Evolutionary conservation across 2,797 vertebrate genomes (phyloP).

Genomic region (Serranus cabrilla): DNA sequence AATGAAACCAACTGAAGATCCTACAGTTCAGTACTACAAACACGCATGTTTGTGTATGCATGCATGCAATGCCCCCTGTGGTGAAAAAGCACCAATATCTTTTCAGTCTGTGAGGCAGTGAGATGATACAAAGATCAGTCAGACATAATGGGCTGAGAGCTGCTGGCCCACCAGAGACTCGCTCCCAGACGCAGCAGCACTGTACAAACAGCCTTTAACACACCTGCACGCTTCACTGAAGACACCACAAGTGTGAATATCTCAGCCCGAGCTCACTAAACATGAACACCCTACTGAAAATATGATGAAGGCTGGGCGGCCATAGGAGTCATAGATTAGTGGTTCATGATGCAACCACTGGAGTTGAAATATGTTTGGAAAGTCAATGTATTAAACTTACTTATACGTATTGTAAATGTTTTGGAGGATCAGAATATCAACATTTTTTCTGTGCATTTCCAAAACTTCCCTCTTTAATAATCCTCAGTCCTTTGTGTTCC

Average conservation of each 20-base stretch:
- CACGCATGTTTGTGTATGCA: neutral
- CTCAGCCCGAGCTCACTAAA: conserved; percentile 65
- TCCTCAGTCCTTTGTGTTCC: neutral
- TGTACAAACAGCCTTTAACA: conserved; percentile 67
- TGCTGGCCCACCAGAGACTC: conserved; percentile 58
- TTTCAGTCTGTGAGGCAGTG: conserved; percentile 45
- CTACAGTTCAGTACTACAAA: neutral
- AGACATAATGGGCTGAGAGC: conserved; percentile 58
- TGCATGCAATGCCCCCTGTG: conserved; percentile 18
- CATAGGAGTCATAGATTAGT: neutral
- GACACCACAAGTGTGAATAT: conserved; percentile 72
- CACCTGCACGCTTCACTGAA: conserved; percentile 80
- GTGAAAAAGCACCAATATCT: conserved; percentile 41
- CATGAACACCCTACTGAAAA: conserved; percentile 66
- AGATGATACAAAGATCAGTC: conserved; percentile 60
- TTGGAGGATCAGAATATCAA: neutral
- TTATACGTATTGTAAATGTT: neutral
- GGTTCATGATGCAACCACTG: conserved; percentile 24
- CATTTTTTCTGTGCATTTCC: neutral
- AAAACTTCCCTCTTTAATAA: neutral
- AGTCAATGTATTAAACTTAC: neutral
- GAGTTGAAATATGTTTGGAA: neutral
- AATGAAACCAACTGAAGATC: neutral
- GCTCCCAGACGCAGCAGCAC: conserved; percentile 44
- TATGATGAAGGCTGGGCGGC: conserved; percentile 56